A percentile compares a stretch with the other conserved stretches of the same genome.
Evolutionary conservation across 2,888 invertebrate genomes (phyloP).

Genomic region (Altica lythri): DNA sequence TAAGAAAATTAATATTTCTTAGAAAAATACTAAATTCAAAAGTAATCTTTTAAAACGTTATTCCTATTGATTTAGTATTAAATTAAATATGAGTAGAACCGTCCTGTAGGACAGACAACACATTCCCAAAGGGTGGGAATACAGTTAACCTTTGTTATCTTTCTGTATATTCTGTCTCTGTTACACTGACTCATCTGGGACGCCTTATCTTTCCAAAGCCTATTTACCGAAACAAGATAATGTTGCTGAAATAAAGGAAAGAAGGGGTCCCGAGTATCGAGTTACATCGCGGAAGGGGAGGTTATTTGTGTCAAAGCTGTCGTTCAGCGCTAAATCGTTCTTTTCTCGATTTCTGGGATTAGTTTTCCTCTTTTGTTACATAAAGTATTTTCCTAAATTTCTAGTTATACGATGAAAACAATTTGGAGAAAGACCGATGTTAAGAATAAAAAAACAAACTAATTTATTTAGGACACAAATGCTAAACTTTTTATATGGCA

Average conservation of each 20-base stretch:
- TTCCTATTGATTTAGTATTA: no score
- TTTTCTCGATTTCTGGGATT: constrained; percentile 17
- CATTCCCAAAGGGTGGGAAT: constrained; percentile 37
- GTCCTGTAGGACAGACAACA: no score
- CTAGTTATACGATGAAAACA: neutral
- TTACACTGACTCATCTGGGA: constrained; percentile 25
- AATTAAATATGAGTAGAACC: no score
- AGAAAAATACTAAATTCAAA: no score
- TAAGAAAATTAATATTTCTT: no score
- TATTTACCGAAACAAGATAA: constrained; percentile 30
- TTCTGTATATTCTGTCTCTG: constrained; percentile 22
- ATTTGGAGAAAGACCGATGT: no score
- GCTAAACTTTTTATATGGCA: no score
- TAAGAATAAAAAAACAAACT: no score
- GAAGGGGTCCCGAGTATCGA: constrained; percentile 4
- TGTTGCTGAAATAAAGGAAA: constrained; percentile 25
- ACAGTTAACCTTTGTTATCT: constrained; percentile 43
- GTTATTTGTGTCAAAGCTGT: constrained; percentile 12
- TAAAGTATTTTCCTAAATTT: constrained; percentile 3
- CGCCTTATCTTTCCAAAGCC: constrained; percentile 28
- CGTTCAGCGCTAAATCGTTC: constrained; percentile 11
- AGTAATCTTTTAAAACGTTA: no score
- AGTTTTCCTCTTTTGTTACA: constrained; percentile 3
- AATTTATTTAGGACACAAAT: no score
- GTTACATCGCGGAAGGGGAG: neutral